Base-by-base conservation (phyloP, 2,888 invertebrate species). In the Arge pagana region DNA sequence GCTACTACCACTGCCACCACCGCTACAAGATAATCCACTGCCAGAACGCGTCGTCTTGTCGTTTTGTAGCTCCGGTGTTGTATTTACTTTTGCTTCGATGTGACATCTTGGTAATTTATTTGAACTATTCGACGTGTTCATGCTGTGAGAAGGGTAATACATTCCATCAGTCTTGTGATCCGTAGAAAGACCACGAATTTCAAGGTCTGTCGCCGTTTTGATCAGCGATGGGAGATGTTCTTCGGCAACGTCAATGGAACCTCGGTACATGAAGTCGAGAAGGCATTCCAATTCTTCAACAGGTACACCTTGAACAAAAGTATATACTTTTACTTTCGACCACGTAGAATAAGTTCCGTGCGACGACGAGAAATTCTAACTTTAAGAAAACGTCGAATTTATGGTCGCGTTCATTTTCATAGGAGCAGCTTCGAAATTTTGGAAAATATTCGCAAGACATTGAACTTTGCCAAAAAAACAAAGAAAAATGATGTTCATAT, bases 201-300 rank as follows among this genome's bases (percentile, higher is more conserved):
- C 85, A 48, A 88, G 72, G 63, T 87, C 87, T 3, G 84, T 84
- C 0, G 86, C 86, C 24, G 86, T 83, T 63, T 84, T 84, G 77
- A 85, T 84, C 48, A 88, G 68, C 0, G 83, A 82, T 56, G 85
- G 83, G 24, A 86, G 72, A 63, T 83, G 83, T 59, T 84, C 78
- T 55, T 84, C 83, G 42, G 84, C 82, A 4, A 87, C 83, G 63
- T 86, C 85, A 53, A 86, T 85, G 2, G 83, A 84, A 1, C 88
- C 87, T 59, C 84, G 83, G 73, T 88, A 88, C 83, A 87, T 87
- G 58, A 87, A 85, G 68, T 86, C 86, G 56, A 87, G 78, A 30
- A 87, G 78, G 54, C 84, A 80, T 68, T 85, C 83, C 79, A 87
- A 84, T 73, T 86, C 85, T 45, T 82, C 82, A 63, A 83, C 81